These are phyloP conservation scores for Epinephelus fuscoguttatus DNA, from an alignment of 2,113 vertebrate genomes.

Conservation along the genomic window DNA sequence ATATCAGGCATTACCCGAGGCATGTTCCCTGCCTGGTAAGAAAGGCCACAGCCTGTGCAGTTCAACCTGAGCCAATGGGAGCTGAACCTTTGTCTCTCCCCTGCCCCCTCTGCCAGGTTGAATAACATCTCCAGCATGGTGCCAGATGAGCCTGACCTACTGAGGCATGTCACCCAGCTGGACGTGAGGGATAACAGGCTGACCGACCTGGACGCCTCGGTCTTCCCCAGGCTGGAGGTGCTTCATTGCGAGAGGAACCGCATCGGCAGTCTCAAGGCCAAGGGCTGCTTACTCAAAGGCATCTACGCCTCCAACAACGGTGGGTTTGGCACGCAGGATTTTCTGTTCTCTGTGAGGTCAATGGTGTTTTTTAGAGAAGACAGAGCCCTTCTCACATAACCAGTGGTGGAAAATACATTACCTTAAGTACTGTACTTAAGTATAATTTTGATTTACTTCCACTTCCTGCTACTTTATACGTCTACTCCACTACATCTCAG, in stretches of 20 bases:
- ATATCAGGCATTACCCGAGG: slow-evolving; percentile 42
- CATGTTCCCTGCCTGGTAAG: slow-evolving; percentile 42
- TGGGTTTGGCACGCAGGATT: slow-evolving; percentile 71
- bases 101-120: slow-evolving; percentile 83
- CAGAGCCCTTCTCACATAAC: neutral
- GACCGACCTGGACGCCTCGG: slow-evolving; percentile 88
- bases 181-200: slow-evolving; percentile 95
- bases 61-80: slow-evolving; percentile 40
- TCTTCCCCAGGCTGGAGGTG: slow-evolving; percentile 94
- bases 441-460: too few species aligned
- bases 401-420: too few species aligned
- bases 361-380: neutral
- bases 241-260: slow-evolving; percentile 96
- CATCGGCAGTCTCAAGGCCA: slow-evolving; percentile 88
- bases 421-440: too few species aligned
- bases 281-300: slow-evolving; percentile 91
- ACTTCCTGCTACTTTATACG: too few species aligned
- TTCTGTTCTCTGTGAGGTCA: neutral
- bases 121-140: slow-evolving; percentile 89
- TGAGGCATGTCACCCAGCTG: slow-evolving; percentile 93
- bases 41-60: slow-evolving; percentile 51
- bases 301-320: slow-evolving; percentile 93
- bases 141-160: slow-evolving; percentile 89
- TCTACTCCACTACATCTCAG: too few species aligned
- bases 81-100: slow-evolving; percentile 53